Evolutionary conservation across 2,888 invertebrate species (phyloP), one percentile per base, ranked within the genome.

Genomic region (Ephialtes manifestator): DNA sequence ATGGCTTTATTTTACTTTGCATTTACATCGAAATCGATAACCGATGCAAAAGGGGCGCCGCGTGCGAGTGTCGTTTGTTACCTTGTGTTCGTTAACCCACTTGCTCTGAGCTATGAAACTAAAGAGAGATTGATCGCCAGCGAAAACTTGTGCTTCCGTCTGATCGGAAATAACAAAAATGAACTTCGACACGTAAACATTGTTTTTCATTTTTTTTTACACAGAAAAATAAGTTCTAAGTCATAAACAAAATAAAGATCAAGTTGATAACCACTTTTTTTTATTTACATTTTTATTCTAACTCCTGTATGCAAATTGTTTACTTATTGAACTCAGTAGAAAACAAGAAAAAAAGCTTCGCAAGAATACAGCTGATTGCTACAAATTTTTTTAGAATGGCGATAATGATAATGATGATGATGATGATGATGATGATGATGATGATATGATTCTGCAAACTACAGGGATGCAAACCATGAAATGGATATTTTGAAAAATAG

Each of bases 21-120:
- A 65, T 65, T 65, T 65, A 65, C 65, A 65, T 65, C 18, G 20
- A 65, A 65, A 65, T 65, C 65, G 65, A 65, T 65, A 65, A 65
- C 65, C 65, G 65, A 65, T 65, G 39, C 65, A 31, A 65, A 65
- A 35, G 20, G 4, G 39, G 18, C 60, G 65, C 65, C 65, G 18
- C 65, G 65, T 43, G 65, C 43, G 65, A 43, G 43, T 15, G 43
- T 65, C 65, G 65, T 65, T 65, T 65, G 65, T 65, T 65, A 65
- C 43, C 65, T 65, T 11, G 43, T 43, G 65, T 65, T 43, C 43
- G 65, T 65, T 65, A 65, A 65, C 39, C 43, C 43, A 65, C 43
- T 65, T 65, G 65, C 65, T 43, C 43, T 43, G 39, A 18, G 65
- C 65, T 39, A 65, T 65, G 18, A 43, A 65, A 43, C 65, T 43